Evolutionary conservation across 2,888 invertebrate genomes (phyloP).

Genomic region (Adineta ricciae): DNA sequence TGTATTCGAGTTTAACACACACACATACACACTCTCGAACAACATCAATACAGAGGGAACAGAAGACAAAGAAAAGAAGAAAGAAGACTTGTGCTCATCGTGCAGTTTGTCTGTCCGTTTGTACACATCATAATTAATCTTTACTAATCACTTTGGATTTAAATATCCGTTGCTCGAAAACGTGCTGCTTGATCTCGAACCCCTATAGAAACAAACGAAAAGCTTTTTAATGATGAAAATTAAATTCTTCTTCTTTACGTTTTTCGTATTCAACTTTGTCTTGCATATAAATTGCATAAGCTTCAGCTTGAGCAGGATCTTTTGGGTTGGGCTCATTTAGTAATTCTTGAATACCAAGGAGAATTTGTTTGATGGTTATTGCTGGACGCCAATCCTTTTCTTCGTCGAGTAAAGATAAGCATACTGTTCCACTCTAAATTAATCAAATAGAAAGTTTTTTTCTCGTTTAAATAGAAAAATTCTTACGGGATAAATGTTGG

Average conservation of each 20-base stretch:
- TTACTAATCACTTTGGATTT: not conserved
- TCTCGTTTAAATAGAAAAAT: no score
- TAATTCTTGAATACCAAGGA: conserved; percentile 90
- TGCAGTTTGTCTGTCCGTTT: not conserved
- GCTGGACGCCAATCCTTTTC: conserved; percentile 98
- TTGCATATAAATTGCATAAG: conserved; percentile 46
- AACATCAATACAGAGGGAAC: not conserved
- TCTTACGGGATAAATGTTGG: conserved; percentile 72
- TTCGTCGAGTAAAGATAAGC: conserved; percentile 84
- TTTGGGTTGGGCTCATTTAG: conserved; percentile 94
- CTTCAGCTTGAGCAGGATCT: conserved; percentile 97
- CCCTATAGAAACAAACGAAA: not conserved
- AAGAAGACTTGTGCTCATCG: not conserved
- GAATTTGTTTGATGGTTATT: conserved; percentile 93
- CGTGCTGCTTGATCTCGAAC: conserved; percentile 15
- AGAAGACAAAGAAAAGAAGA: not conserved
- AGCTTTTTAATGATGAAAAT: no score
- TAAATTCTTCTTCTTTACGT: no score
- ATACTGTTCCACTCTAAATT: conserved; percentile 72
- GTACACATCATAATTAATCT: not conserved
- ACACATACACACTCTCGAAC: not conserved
- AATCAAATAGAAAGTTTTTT: not conserved
- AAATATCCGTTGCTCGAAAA: conserved; percentile 8
- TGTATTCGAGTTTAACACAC: not conserved
- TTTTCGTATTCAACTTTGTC: conserved; percentile 12